These are phyloP conservation scores for Andrena camellia DNA, from an alignment of 2,888 invertebrate species.

Conservation along the genomic window DNA sequence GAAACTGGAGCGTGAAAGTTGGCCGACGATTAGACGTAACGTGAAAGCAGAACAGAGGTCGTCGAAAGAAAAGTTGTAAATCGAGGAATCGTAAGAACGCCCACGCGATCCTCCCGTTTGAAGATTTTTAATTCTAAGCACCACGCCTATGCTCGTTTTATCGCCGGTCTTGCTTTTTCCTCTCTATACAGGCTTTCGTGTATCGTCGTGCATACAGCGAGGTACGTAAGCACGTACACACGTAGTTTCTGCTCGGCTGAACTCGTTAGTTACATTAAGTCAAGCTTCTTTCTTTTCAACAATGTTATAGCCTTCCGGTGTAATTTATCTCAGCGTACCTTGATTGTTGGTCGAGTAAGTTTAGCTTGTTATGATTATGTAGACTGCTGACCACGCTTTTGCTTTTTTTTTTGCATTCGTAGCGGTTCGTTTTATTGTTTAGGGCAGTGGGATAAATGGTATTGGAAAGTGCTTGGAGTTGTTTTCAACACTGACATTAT, in stretches of 20 bases:
- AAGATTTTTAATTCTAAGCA: not conserved
- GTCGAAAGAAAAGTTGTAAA: slow-evolving; percentile 33
- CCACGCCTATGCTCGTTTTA: not conserved
- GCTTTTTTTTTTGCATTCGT: slow-evolving; percentile 4
- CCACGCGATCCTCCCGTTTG: not conserved
- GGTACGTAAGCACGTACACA: not conserved
- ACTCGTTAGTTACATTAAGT: slow-evolving; percentile 45
- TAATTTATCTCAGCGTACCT: slow-evolving; percentile 39
- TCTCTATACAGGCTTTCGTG: not conserved
- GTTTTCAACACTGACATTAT: not conserved
- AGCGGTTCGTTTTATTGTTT: not conserved
- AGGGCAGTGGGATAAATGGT: not conserved
- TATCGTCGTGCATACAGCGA: not conserved
- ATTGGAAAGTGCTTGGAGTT: not conserved
- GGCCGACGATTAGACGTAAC: not conserved
- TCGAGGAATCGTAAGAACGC: not conserved
- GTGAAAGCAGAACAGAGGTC: slow-evolving; percentile 18
- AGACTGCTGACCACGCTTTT: slow-evolving; percentile 18
- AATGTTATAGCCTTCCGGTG: slow-evolving; percentile 46
- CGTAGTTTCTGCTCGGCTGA: slow-evolving; percentile 54
- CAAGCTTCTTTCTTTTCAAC: slow-evolving; percentile 39
- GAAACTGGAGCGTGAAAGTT: slow-evolving; percentile 48
- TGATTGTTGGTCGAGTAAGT: slow-evolving; percentile 39
- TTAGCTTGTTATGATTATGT: slow-evolving; percentile 42
- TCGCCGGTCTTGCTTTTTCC: not conserved